Percentiles rank a stretch among this genome's conserved stretches.
These are phyloP conservation scores for Lerema accius DNA, from an alignment of 1,140 invertebrate species.

Conservation along the genomic window DNA sequence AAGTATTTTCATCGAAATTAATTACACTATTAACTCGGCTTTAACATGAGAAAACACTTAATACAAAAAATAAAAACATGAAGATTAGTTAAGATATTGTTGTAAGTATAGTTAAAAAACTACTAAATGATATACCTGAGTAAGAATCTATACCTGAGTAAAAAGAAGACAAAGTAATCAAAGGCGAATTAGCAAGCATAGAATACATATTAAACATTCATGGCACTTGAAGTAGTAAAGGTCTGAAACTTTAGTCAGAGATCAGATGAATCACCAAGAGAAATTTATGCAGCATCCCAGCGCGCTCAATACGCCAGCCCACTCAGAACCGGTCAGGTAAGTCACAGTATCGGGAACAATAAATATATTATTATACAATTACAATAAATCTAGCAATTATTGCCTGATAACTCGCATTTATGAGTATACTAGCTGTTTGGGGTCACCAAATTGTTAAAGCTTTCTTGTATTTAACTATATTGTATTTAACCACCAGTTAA, in stretches of 20 bases:
- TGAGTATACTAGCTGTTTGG: neutral
- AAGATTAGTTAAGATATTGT: no score
- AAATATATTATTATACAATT: slow-evolving; percentile 34
- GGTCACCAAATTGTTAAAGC: no score
- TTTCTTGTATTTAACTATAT: no score
- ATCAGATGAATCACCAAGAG: slow-evolving; percentile 59
- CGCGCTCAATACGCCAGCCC: slow-evolving; percentile 45
- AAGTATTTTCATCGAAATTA: no score
- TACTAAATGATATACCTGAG: no score
- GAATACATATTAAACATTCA: no score
- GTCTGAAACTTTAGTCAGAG: slow-evolving; percentile 27
- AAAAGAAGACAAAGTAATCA: neutral
- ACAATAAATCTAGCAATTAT: slow-evolving; percentile 37
- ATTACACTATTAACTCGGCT: no score
- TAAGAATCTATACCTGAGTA: no score
- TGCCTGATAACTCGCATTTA: slow-evolving; percentile 12
- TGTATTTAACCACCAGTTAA: no score
- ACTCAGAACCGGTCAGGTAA: slow-evolving; percentile 60
- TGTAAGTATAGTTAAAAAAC: no score
- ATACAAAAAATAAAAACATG: no score
- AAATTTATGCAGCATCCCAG: slow-evolving; percentile 56
- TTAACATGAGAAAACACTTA: no score
- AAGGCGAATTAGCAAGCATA: slow-evolving; percentile 5
- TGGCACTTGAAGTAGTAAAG: slow-evolving; percentile 27
- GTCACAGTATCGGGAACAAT: slow-evolving; percentile 36